A percentile compares a stretch with the other conserved stretches of the same genome.
Conservation (phyloP, 2,888 invertebrate species). For the Gnatocerus cornutus region DNA sequence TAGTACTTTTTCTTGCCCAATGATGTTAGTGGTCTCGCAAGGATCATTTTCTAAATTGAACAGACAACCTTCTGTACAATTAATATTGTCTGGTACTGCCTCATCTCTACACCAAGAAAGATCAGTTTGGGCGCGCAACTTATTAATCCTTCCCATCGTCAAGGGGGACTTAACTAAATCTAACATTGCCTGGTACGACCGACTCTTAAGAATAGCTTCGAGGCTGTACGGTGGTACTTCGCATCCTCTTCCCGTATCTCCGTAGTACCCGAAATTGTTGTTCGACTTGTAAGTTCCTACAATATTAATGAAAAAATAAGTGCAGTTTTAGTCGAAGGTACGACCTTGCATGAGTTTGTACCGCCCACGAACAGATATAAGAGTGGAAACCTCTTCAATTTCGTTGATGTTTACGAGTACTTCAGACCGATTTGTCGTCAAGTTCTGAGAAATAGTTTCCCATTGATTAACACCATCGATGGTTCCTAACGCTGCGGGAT, state of each 20-base stretch:
- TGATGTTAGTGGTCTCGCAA: conserved; percentile 65
- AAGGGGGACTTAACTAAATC: neutral
- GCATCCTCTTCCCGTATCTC: conserved; percentile 58
- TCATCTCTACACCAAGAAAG: conserved; percentile 28
- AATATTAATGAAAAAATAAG: conserved; percentile 11
- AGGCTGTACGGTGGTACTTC: conserved; percentile 59
- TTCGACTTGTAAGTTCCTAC: conserved; percentile 57
- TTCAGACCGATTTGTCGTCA: conserved; percentile 50
- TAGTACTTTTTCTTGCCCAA: conserved; percentile 53
- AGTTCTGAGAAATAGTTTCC: conserved; percentile 60
- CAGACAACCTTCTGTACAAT: conserved; percentile 59
- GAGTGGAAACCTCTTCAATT: conserved; percentile 65
- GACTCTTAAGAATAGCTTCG: conserved; percentile 58
- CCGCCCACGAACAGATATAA: conserved; percentile 61
- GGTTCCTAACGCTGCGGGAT: conserved; percentile 58
- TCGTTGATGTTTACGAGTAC: conserved; percentile 67
- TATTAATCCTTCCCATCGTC: conserved; percentile 44
- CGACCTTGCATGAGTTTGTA: conserved; percentile 66
- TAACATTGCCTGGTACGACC: conserved; percentile 59
- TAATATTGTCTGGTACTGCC: conserved; percentile 21
- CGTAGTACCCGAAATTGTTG: conserved; percentile 59
- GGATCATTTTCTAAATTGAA: conserved; percentile 65
- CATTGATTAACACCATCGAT: conserved; percentile 69
- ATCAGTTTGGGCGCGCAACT: conserved; percentile 49
- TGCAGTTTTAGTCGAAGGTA: neutral